Base-by-base conservation (phyloP, 1,140 invertebrate genomes). In the Caerostris extrusa region DNA sequence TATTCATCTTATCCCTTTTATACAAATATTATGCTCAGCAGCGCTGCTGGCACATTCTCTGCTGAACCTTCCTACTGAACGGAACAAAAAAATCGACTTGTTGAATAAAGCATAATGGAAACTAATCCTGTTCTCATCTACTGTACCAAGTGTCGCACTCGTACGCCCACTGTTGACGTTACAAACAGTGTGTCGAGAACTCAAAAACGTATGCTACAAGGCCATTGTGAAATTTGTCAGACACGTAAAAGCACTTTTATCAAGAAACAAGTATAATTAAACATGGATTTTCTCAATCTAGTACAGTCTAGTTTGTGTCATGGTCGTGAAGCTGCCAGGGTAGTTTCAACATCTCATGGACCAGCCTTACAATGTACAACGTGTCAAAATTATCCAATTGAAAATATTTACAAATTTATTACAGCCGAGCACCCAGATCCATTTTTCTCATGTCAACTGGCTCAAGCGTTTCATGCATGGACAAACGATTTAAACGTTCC, bases 401-500 rank as follows among this genome's bases (percentile, higher is more conserved):
- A 8, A 1, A 17, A 71, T 6, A 7, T 90, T 2, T 90, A 90
- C 67, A 17, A 12, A 1, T 90, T 58, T 3, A 90, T 90, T 34
- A 10, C 10, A 1, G 3, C 4, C 3, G 60, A 34, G 7, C 3
- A 60, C 2, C 7, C 7, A 3, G 34, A 91, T 60, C 56, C 17
- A 2, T 53, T 58, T 17, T 10, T 60, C 1, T 17, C 69, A 4
- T 58, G 19, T 81, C n/a, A 53, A 12, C 53, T 91, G 12, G 71
- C 90, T 60, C 90, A 91, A 82, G 7, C n/a, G 10, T 82, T 55
- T 61, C 12, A 8, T 61, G 71, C 7, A 2, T 53, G 67, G 57
- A 91, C 90, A 7, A 56, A 56, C 1, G 71, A 91, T n/a, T 57
- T 50, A n/a, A 4, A 60, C 10, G 57, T 91, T 17, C 90, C 90